Conservation (phyloP, 2,113 vertebrate species). For the Willisornis vidua region DNA sequence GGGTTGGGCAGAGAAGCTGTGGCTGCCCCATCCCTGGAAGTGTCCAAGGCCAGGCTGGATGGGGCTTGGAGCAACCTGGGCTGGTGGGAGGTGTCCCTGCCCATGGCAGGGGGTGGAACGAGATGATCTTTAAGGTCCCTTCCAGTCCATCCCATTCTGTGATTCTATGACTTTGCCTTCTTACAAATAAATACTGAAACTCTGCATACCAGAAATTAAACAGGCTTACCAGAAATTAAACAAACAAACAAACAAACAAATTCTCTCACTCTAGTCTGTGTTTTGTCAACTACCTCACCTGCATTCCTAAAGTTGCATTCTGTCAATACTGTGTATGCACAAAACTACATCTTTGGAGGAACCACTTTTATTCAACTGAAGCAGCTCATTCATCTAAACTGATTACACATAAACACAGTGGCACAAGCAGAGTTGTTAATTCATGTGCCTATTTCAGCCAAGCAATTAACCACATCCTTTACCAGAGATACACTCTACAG, state of each 20-base stretch:
- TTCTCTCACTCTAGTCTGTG: background rate
- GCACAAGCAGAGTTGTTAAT: background rate
- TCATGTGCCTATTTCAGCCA: background rate
- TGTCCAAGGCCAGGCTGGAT: rapidly evolving
- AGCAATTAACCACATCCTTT: background rate
- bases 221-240: background rate
- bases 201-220: too few species aligned
- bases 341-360: background rate
- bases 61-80: rapidly evolving
- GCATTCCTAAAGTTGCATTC: background rate
- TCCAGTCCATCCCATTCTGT: background rate
- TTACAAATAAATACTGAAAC: background rate
- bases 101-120: background rate
- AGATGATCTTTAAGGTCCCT: rapidly evolving
- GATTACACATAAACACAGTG: background rate
- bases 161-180: background rate
- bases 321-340: background rate
- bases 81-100: rapidly evolving
- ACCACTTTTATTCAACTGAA: background rate
- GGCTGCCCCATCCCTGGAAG: background rate
- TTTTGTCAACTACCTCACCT: background rate
- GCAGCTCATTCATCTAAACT: background rate
- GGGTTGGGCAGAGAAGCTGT: background rate
- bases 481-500: background rate
- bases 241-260: background rate